Evolutionary conservation across 1,140 invertebrate genomes (phyloP), one percentile per base, ranked within the genome.

Genomic region (Psix sp.): DNA sequence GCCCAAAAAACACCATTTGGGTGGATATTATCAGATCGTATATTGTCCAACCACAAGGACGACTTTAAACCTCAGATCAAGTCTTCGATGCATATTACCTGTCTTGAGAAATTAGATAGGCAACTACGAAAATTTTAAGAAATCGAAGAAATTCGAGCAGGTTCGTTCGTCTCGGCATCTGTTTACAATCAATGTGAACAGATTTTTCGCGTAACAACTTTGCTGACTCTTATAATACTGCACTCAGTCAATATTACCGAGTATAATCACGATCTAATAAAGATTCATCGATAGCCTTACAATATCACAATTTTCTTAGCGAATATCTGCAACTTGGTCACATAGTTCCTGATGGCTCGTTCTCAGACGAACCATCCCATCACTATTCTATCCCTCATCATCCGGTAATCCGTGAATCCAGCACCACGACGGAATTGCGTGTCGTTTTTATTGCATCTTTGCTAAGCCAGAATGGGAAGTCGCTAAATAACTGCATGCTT

Each of bases 101-200:
- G 38, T 26, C 9, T 26, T 6, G 38, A 39, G 4, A 54, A 42
- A 11, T 9, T 54, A n/a, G 21, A 42, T 14, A n/a, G 15, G 1
- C 18, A 14, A 16, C 10, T 45, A 10, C 21, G n/a, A n/a, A 24
- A 17, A 29, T 54, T 42, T 24, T 39, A 26, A 21, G 38, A 42
- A 18, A 29, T 54, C n/a, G 52, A 57, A 20, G 52, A 57, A 26
- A 39, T 54, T 17, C 21, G 2, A 10, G 1, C 49, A n/a, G 18
- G 4, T 9, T 5, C 18, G 5, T 24, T 11, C 1, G 11, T 54
- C 1, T 43, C n/a, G n/a, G n/a, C 40, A 10, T 3, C 17, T 3
- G 40, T 18, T 2, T 15, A 43, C n/a, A n/a, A 17, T 17, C 6
- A 24, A 24, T 43, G 40, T 24, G 40, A 43, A 14, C 1, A 24